phyloP scores from a whole-genome alignment of 2,797 vertebrate genomes.

The Bovichtus variegatus region DNA sequence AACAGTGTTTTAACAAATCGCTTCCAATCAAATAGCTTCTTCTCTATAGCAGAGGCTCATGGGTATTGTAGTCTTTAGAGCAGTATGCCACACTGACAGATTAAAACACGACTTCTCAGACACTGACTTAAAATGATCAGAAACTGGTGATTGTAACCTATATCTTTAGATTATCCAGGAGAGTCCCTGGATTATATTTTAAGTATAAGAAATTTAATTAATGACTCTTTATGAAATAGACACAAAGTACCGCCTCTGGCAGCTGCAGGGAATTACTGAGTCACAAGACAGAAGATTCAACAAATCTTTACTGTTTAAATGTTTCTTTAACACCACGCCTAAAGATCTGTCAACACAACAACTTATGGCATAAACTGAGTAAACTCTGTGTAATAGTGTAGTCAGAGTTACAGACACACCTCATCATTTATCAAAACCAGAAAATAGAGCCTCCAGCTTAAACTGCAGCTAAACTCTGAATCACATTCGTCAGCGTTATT shows the following conservation, averaged over 20 bases:
- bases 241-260: background rate
- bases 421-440: background rate
- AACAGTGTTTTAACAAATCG: background rate
- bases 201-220: no score
- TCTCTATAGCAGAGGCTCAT: background rate
- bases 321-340: background rate
- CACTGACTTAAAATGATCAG: background rate
- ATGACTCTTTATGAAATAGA: no score
- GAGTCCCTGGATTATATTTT: no score
- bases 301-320: background rate
- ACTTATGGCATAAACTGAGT: background rate
- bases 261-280: background rate
- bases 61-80: background rate
- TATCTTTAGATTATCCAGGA: background rate
- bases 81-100: no score
- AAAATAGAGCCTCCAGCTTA: background rate
- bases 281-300: background rate
- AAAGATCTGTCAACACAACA: background rate
- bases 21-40: background rate
- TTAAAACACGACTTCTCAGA: background rate
- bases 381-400: background rate
- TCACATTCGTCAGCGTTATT: background rate
- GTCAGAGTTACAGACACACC: conserved; percentile 1
- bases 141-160: background rate
- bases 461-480: background rate